Conservation (phyloP, 2,113 vertebrate species). For the Podilymbus podiceps region DNA sequence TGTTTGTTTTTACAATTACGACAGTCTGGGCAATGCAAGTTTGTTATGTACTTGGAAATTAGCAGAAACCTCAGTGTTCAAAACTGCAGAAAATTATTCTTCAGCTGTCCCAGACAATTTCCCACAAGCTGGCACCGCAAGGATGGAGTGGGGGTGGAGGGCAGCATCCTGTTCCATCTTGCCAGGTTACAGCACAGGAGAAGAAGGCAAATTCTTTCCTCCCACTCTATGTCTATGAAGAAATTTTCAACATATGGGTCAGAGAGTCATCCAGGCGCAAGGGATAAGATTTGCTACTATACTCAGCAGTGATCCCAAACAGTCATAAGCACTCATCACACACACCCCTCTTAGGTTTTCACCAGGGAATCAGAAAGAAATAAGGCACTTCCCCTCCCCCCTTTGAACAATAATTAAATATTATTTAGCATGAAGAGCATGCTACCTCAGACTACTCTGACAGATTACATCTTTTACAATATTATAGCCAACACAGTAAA, state of each 20-base stretch:
- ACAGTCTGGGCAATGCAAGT: neutral
- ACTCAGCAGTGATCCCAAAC: neutral
- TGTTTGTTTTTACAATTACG: neutral
- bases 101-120: neutral
- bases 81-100: neutral
- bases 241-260: neutral
- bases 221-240: neutral
- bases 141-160: neutral
- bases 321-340: neutral
- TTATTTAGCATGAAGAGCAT: neutral
- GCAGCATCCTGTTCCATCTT: conserved; percentile 27
- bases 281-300: neutral
- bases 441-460: neutral
- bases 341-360: neutral
- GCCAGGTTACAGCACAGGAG: neutral
- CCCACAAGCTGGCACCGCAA: neutral
- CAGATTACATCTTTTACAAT: neutral
- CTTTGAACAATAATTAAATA: neutral
- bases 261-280: neutral
- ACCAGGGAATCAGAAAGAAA: neutral
- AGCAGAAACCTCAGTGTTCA: neutral
- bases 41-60: neutral
- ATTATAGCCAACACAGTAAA: neutral
- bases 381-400: neutral
- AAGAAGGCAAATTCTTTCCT: conserved; percentile 10